A percentile compares a stretch with the other conserved stretches of the same genome.
Evolutionary conservation across 2,888 invertebrate species (phyloP).

Genomic region (Orthonychiurus folsomi): DNA sequence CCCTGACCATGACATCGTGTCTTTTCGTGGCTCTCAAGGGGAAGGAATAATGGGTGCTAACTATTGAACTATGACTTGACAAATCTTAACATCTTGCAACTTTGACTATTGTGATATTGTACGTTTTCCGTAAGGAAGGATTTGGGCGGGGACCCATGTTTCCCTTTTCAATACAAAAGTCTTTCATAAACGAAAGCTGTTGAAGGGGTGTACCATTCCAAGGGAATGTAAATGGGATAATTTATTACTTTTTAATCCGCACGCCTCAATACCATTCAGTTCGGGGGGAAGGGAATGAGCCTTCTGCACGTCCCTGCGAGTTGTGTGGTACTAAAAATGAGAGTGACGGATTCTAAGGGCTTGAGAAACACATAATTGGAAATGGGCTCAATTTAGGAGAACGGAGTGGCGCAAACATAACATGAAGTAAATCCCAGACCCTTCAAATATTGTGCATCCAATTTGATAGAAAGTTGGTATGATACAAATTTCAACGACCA

Average conservation of each 20-base stretch:
- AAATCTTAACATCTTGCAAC: not conserved
- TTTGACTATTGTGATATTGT: not conserved
- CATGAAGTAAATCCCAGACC: no score
- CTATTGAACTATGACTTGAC: not conserved
- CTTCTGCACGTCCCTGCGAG: no score
- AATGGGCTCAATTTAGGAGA: no score
- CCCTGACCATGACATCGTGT: not conserved
- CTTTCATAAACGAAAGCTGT: not conserved
- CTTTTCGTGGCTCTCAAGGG: not conserved
- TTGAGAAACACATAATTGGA: no score
- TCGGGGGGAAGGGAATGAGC: not conserved
- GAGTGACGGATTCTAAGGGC: no score
- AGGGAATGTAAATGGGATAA: not conserved
- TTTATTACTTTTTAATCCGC: not conserved
- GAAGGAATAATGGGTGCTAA: not conserved
- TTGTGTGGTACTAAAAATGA: no score
- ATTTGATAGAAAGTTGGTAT: no score
- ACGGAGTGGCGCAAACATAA: no score
- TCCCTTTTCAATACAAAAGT: not conserved
- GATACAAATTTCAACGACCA: no score
- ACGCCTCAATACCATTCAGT: not conserved
- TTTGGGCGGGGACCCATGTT: not conserved
- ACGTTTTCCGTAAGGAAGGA: not conserved
- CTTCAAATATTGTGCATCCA: no score
- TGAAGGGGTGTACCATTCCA: not conserved